Evolutionary conservation across 64 coral and sea anemone species (phyloP), one percentile per base, ranked within the genome.

Genomic region (Platygyra sinensis): DNA sequence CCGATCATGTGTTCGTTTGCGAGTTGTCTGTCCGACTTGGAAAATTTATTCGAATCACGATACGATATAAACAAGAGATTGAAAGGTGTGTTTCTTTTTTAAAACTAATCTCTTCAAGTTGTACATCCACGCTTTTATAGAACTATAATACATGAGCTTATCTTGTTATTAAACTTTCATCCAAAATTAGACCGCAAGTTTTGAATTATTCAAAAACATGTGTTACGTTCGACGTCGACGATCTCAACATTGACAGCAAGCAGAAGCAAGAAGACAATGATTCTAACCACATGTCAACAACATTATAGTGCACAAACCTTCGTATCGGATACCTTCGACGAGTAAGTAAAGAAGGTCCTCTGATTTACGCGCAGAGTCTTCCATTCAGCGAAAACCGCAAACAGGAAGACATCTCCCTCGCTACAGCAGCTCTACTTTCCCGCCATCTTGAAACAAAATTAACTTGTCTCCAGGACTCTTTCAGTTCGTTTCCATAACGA

Each of bases 291-390:
- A 27, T 64, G 25, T 64, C 2, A n/a, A 28, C 6, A 52, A 60
- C 30, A 82, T 12, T 60, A 61, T 24, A 79, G 0, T 42, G 49
- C 27, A 94, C 87, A 94, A 85, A 94, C 95, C 95, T 94, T 97
- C 87, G 82, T 91, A 97, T 60, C 81, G 86, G 20, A 97, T 52
- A 60, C 79, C 92, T 72, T 97, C 91, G 4, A 97, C 85, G 10
- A 46, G 77, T 78, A 97, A 94, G 86, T 76, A 97, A 30, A 97
- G 61, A 27, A 65, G 65, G 18, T 94, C 90, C 30, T 90, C 85
- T 67, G 36, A 42, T 20, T 55, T 62, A 72, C 24, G 49, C 17
- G 67, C 18, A 73, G 82, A 91, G 22, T 73, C 75, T 77, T 65
- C 82, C 93, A 85, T 85, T 64, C 62, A 85, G 52, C 72, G 80